Base-by-base conservation (phyloP, 2,113 vertebrate genomes). In the Nestor notabilis region DNA sequence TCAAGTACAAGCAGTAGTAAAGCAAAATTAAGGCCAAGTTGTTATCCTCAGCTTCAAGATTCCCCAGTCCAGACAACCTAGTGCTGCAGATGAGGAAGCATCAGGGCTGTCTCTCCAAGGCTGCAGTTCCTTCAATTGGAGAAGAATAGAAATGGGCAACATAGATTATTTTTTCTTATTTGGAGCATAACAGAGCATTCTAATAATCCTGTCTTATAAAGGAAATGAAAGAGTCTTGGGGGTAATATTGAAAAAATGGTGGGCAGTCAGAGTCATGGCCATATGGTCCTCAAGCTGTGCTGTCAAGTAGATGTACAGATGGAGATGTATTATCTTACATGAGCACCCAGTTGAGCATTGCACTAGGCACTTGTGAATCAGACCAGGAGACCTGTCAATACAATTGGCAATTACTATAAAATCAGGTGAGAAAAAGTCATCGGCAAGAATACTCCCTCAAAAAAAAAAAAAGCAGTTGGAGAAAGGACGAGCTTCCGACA, bases 271-370 rank as follows among this genome's bases (percentile, higher is more conserved):
- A 96, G 95, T 94, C 94, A 95, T 21, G 93, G 80, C 93, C 97
- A 97, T 96, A 97, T 97, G 97, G 97, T 97, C 93, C 81, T 96
- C 97, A 97, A 97, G 96, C 95, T 97, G 97, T 96, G 97, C 94
- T 93, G 96, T 96, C 96, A 96, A 93, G 90, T 43, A 79, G 78
- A 95, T 94, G 87, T 95, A 68, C 97, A 97, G 95, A 97, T 97
- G 97, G 97, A 97, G 95, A 95, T 41, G 75, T 97, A 95, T 95
- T 97, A 93, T 82, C 91, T 96, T 93, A 90, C 90, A 91, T 25
- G 75, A 95, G 90, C 88, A 94, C 85, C 81, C 81, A 96, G 95
- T 90, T 91, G 95, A 97, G 87, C 90, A 86, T 70, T 96, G 90
- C 83, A 97, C 80, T 43, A 94, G 80, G 94, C 89, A 90, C 78